phyloP scores from a whole-genome alignment of 2,113 vertebrate genomes.

The Hippocampus barbouri region DNA sequence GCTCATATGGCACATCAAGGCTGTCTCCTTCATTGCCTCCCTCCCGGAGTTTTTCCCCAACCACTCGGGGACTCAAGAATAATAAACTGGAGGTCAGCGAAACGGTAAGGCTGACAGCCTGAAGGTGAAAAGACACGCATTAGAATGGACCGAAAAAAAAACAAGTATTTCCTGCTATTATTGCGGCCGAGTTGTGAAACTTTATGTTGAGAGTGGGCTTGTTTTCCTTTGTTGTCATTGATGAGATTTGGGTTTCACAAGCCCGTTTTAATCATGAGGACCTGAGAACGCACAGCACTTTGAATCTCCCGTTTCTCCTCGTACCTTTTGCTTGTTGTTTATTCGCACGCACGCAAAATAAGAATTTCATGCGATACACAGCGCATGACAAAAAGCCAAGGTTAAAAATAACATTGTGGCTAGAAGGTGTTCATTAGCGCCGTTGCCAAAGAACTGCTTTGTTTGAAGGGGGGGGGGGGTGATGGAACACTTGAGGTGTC shows the following conservation, averaged over 20 bases:
- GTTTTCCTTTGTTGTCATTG: slow-evolving; percentile 30
- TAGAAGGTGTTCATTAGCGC: slow-evolving; percentile 22
- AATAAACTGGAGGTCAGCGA: slow-evolving; percentile 42
- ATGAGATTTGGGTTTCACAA: slow-evolving; percentile 12
- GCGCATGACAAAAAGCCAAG: slow-evolving; percentile 26
- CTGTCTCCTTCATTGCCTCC: background rate
- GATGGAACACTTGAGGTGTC: slow-evolving; percentile 16
- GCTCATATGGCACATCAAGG: slow-evolving; percentile 30
- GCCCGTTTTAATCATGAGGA: slow-evolving; percentile 37
- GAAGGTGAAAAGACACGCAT: slow-evolving; percentile 36
- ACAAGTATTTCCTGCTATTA: slow-evolving; percentile 15
- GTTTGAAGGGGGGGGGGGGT: background rate
- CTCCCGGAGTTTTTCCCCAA: slow-evolving; percentile 3
- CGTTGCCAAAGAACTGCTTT: slow-evolving; percentile 19
- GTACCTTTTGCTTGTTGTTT: slow-evolving; percentile 3
- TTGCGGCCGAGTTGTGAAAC: background rate
- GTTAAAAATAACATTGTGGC: slow-evolving; percentile 42
- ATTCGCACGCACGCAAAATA: slow-evolving; percentile 10
- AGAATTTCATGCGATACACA: slow-evolving; percentile 8
- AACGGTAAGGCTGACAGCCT: slow-evolving; percentile 20
- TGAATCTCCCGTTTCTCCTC: slow-evolving; percentile 20
- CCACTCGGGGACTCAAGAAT: slow-evolving; percentile 26
- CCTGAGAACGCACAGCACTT: slow-evolving; percentile 15
- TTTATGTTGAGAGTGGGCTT: slow-evolving; percentile 10
- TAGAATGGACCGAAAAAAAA: slow-evolving; percentile 7